A percentile compares a stretch with the other conserved stretches of the same genome.
Evolutionary conservation across 2,888 invertebrate species (phyloP).

Genomic region (Hetaerina titia): DNA sequence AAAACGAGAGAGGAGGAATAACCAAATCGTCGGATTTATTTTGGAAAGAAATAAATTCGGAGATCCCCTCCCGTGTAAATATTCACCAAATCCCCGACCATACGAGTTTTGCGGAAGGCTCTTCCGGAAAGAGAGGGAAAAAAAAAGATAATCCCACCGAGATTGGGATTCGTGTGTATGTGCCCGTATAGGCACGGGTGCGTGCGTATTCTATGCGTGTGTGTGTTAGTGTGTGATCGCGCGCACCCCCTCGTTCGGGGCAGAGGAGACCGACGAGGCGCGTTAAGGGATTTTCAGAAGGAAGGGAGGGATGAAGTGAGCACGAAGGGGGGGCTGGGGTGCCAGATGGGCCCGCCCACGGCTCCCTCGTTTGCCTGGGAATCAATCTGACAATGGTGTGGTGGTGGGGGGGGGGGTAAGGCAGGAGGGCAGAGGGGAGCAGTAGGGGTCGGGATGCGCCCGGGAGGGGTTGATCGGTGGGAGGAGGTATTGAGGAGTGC

Average conservation of each 20-base stretch:
- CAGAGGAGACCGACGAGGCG: background rate
- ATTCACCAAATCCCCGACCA: background rate
- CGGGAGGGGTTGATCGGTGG: slow-evolving; percentile 20
- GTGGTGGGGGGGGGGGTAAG: background rate
- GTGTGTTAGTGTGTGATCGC: background rate
- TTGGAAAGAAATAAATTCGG: background rate
- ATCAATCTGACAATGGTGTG: slow-evolving; percentile 42
- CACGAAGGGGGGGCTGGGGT: background rate
- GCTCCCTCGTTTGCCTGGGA: slow-evolving; percentile 37
- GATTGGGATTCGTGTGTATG: background rate
- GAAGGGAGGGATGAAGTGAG: background rate
- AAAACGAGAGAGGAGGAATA: background rate
- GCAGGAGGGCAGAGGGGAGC: background rate
- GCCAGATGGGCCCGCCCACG: background rate
- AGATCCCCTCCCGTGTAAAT: background rate
- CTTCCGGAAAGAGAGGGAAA: background rate
- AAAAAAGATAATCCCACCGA: background rate
- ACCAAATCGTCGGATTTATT: slow-evolving; percentile 17
- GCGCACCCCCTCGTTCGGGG: too few relatives aligned
- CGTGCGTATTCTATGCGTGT: background rate
- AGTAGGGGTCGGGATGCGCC: background rate
- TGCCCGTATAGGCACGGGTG: background rate
- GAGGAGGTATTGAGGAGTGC: background rate
- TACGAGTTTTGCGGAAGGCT: background rate
- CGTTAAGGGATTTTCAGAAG: background rate